phyloP scores from a whole-genome alignment of 2,797 vertebrate species.

The Eospalax fontanierii region DNA sequence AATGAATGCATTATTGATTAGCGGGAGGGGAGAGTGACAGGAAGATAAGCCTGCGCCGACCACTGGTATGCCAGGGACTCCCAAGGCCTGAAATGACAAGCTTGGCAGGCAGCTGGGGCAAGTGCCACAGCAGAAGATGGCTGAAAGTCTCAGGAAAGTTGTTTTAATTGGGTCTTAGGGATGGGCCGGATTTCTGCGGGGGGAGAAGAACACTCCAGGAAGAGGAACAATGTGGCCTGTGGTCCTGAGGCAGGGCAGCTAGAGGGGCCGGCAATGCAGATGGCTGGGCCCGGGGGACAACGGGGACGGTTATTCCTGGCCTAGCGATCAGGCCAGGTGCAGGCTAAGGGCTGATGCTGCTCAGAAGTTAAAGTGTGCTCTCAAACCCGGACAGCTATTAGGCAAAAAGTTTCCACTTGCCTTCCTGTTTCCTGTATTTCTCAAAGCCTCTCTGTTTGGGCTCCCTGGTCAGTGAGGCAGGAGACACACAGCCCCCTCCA shows the following conservation, averaged over 20 bases:
- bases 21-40: background rate
- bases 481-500: background rate
- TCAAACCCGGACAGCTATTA: background rate
- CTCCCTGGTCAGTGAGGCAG: background rate
- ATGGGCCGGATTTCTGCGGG: background rate
- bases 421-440: background rate
- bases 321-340: rapidly evolving
- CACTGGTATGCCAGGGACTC: too few relatives aligned
- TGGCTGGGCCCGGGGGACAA: too few relatives aligned
- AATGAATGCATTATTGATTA: background rate
- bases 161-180: background rate
- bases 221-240: background rate
- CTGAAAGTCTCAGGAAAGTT: background rate
- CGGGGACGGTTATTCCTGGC: background rate
- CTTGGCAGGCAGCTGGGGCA: background rate
- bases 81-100: background rate
- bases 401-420: background rate
- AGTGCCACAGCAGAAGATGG: background rate
- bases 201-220: rapidly evolving
- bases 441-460: constrained; percentile 53
- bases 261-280: rapidly evolving
- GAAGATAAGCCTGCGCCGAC: too few relatives aligned
- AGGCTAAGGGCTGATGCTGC: background rate
- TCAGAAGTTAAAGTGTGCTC: rapidly evolving
- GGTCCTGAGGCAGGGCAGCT: background rate